phyloP scores from a whole-genome alignment of 2,113 vertebrate genomes.

The Pterocles gutturalis region DNA sequence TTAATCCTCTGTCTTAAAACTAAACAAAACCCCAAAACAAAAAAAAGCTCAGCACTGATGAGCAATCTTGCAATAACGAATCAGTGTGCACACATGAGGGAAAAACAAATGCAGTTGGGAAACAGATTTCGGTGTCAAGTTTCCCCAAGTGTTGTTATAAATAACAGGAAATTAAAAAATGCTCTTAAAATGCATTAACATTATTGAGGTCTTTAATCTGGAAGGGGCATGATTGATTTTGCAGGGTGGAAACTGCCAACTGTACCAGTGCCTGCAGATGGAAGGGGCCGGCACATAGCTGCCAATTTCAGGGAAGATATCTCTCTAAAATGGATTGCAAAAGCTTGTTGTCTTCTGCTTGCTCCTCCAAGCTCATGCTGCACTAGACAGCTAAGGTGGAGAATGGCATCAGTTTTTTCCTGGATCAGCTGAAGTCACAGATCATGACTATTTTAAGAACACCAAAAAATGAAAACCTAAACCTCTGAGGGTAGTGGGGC shows the following conservation, averaged over 20 bases:
- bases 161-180: constrained; percentile 75
- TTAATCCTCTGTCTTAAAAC: constrained; percentile 29
- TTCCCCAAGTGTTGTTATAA: constrained; percentile 73
- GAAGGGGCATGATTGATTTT: constrained; percentile 75
- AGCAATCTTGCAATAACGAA: constrained; percentile 63
- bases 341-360: constrained; percentile 57
- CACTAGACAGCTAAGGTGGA: not conserved
- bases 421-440: not conserved
- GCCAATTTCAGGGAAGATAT: constrained; percentile 66
- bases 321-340: constrained; percentile 48
- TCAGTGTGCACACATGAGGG: constrained; percentile 61
- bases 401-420: not conserved
- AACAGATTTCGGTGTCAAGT: constrained; percentile 71
- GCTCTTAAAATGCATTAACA: constrained; percentile 70
- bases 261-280: constrained; percentile 72
- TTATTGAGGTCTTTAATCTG: constrained; percentile 75
- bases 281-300: constrained; percentile 67
- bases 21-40: constrained; percentile 35
- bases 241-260: constrained; percentile 69
- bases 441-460: not conserved
- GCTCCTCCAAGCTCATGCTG: not conserved
- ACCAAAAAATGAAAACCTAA: not conserved
- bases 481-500: not conserved
- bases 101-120: constrained; percentile 73
- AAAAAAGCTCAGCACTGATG: constrained; percentile 47